Base-by-base conservation (phyloP, 2,888 invertebrate genomes). In the Scaptomyza caliginosa region DNA sequence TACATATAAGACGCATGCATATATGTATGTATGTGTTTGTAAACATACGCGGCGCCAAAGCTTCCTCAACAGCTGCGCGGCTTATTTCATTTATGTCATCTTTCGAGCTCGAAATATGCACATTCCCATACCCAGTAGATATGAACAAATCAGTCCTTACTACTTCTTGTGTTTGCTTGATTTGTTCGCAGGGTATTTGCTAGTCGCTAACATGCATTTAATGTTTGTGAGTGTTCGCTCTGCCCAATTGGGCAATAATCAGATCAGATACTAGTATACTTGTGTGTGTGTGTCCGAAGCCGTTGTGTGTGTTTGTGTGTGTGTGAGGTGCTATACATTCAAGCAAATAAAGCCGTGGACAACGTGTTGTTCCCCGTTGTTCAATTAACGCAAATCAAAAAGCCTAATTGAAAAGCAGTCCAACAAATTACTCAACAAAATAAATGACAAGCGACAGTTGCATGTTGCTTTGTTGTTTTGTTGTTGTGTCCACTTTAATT, bases 331-430 rank as follows among this genome's bases (percentile, higher is more conserved):
- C 68, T 30, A 19, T 34, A 32, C 64, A 64, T 56, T 69, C 24
- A 30, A 13, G 13, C 7, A 4, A 23, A 23, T 26, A 43, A 43
- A n/a, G n/a, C n/a, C n/a, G n/a, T 8, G 43, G 28, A 16, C 59
- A 65, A 72, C 72, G 79, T 80, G 84, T 65, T 23, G 50, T 8
- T 16, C 2, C 32, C 2, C 32, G 32, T 32, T 32, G 13, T 60
- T 69, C 81, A 80, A 84, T 84, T 80, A 73, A 60, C 66, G 67
- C 67, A 57, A 79, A 77, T 80, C 72, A 55, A 77, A 77, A 50
- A 48, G 69, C 72, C 66, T 65, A 38, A 73, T 72, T 73, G 65
- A 64, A 59, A 49, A 34, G 64, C 65, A 11, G 36, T 46, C 38
- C 46, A 19, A 58, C 80, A 60, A 79, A 67, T 72, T 74, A 74